phyloP scores from a whole-genome alignment of 2,888 invertebrate genomes.

The Eilema sororculum region DNA sequence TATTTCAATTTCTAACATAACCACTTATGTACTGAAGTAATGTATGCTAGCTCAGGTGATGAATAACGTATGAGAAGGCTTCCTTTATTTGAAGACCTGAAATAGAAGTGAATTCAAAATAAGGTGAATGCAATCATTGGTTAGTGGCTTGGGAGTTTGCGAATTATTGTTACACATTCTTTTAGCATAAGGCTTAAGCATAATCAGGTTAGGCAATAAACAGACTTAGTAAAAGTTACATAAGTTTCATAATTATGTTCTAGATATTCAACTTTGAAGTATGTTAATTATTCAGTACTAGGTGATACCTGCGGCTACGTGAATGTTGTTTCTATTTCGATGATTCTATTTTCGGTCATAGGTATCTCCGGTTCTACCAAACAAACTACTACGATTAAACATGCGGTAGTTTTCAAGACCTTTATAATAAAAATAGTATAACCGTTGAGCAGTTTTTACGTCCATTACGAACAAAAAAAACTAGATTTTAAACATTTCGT shows the following conservation, averaged over 20 bases:
- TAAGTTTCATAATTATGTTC: slow-evolving; percentile 23
- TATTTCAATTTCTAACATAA: slow-evolving; percentile 31
- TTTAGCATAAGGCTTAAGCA: slow-evolving; percentile 37
- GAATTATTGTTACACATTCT: slow-evolving; percentile 45
- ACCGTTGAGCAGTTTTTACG: too few species aligned
- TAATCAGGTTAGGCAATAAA: slow-evolving; percentile 15
- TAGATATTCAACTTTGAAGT: neutral
- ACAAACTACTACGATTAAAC: too few species aligned
- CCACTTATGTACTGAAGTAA: slow-evolving; percentile 33
- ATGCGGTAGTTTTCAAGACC: too few species aligned
- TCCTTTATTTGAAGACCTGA: slow-evolving; percentile 66
- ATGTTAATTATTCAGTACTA: neutral
- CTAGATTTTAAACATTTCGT: too few species aligned
- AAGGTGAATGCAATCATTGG: slow-evolving; percentile 46
- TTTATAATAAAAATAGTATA: too few species aligned
- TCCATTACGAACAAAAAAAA: too few species aligned
- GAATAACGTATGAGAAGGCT: slow-evolving; percentile 70
- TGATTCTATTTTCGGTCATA: too few species aligned
- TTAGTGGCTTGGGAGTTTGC: slow-evolving; percentile 42
- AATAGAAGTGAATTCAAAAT: slow-evolving; percentile 62
- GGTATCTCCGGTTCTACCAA: too few species aligned
- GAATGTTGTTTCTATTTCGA: too few species aligned
- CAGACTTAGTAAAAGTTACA: slow-evolving; percentile 24
- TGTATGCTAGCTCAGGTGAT: slow-evolving; percentile 53
- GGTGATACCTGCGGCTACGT: neutral